Evolutionary conservation across 30 jellyfish, hydroid and myxozoan species (phyloP).

Genomic region (Aurelia sp.): DNA sequence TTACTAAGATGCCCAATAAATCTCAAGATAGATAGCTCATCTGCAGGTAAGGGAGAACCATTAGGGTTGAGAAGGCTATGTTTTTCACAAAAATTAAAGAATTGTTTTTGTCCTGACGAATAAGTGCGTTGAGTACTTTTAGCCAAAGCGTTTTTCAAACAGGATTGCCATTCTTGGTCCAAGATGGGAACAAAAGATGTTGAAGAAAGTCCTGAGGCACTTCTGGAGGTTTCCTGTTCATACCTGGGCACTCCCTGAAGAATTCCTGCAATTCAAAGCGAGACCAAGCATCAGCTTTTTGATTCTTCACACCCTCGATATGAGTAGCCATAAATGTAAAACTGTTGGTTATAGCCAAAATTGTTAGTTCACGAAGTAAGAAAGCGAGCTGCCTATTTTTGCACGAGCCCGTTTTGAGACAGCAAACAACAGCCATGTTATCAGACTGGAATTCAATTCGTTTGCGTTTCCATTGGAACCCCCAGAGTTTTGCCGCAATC

Average conservation of each 20-base stretch:
- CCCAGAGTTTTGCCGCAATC: slow-evolving; percentile 40
- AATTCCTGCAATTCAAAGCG: slow-evolving; percentile 17
- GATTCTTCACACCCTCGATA: slow-evolving; percentile 6
- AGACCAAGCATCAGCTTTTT: slow-evolving; percentile 31
- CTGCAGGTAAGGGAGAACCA: too few relatives aligned
- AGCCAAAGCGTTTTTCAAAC: too few relatives aligned
- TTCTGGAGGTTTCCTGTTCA: neutral
- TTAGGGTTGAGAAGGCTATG: too few relatives aligned
- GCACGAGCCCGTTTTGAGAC: slow-evolving; percentile 5
- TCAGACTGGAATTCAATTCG: slow-evolving; percentile 20
- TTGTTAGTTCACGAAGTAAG: slow-evolving; percentile 11
- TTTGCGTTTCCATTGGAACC: slow-evolving; percentile 11
- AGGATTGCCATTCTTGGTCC: too few relatives aligned
- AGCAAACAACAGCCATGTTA: slow-evolving; percentile 11
- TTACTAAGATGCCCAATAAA: too few relatives aligned
- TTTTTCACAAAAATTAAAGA: too few relatives aligned
- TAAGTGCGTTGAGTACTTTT: too few relatives aligned
- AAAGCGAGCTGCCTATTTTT: slow-evolving; percentile 25
- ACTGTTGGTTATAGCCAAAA: neutral
- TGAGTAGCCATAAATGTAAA: slow-evolving; percentile 13
- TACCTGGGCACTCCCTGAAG: neutral
- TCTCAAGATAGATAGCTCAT: too few relatives aligned
- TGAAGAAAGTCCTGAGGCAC: neutral
- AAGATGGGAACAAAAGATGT: too few relatives aligned
- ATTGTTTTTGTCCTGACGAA: too few relatives aligned